phyloP scores from a whole-genome alignment of 2,797 vertebrate genomes.

The Cephalopachus bancanus region DNA sequence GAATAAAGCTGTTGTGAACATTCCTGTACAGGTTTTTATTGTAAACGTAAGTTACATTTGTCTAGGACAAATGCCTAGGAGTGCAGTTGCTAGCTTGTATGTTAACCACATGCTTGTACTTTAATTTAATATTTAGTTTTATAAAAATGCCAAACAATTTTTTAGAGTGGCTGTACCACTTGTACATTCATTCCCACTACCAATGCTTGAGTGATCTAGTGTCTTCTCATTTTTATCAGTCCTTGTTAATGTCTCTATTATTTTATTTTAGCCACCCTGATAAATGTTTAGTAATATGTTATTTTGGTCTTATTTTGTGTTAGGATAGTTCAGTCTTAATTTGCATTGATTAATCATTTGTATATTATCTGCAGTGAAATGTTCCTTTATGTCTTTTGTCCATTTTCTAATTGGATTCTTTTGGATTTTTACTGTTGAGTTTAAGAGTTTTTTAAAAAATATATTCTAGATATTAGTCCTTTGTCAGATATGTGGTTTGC shows the following conservation, averaged over 20 bases:
- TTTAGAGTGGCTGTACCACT: not conserved
- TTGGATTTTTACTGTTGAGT: not conserved
- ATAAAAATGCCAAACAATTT: constrained; percentile 1
- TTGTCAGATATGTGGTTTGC: not conserved
- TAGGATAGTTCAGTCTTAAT: not conserved
- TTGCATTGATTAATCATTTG: not conserved
- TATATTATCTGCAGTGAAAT: constrained; percentile 1
- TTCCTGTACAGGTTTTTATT: not conserved
- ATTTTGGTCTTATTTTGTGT: not conserved
- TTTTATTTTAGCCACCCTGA: not conserved
- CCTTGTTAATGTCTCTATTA: not conserved
- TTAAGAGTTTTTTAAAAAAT: not conserved
- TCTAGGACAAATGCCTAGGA: not conserved
- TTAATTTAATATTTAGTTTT: not conserved
- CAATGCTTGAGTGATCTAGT: not conserved
- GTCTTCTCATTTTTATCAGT: not conserved
- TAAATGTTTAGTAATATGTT: not conserved
- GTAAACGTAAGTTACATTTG: not conserved
- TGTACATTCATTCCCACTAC: not conserved
- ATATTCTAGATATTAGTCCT: not conserved
- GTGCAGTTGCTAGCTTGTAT: not conserved
- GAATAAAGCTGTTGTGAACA: not conserved
- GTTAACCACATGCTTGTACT: not conserved
- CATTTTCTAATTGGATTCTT: constrained; percentile 4
- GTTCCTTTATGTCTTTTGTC: not conserved